Conservation (phyloP, 92 coral and sea anemone species). For the Parazoanthus atlanticus region DNA sequence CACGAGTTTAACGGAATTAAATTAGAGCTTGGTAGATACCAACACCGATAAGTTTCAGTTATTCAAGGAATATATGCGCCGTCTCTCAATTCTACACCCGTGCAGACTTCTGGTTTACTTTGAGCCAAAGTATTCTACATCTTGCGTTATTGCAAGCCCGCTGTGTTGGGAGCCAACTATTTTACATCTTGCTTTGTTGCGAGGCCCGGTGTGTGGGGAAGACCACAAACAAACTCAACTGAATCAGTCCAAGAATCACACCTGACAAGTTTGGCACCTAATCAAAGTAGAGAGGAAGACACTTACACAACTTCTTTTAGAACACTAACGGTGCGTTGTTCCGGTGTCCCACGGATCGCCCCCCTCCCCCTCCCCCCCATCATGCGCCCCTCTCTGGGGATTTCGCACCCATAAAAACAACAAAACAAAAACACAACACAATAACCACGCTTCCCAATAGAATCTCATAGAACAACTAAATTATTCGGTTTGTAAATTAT, state of each 20-base stretch:
- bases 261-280: conserved; percentile 75
- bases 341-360: too few species aligned
- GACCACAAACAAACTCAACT: conserved; percentile 66
- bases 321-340: too few species aligned
- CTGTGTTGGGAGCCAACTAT: conserved; percentile 49
- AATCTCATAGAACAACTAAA: too few species aligned
- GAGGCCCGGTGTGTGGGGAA: conserved; percentile 59
- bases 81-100: background rate
- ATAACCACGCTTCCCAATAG: too few species aligned
- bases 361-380: too few species aligned
- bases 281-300: conserved; percentile 17
- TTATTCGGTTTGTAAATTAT: too few species aligned
- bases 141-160: conserved; percentile 5
- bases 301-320: background rate
- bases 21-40: background rate
- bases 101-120: background rate
- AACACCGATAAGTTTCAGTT: background rate
- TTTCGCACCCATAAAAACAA: too few species aligned
- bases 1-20: background rate
- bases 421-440: too few species aligned
- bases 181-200: background rate
- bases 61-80: background rate
- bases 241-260: conserved; percentile 64
- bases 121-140: conserved; percentile 2
- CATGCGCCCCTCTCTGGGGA: too few species aligned